Conservation (phyloP, 2,797 vertebrate species). For the Sparus aurata region DNA sequence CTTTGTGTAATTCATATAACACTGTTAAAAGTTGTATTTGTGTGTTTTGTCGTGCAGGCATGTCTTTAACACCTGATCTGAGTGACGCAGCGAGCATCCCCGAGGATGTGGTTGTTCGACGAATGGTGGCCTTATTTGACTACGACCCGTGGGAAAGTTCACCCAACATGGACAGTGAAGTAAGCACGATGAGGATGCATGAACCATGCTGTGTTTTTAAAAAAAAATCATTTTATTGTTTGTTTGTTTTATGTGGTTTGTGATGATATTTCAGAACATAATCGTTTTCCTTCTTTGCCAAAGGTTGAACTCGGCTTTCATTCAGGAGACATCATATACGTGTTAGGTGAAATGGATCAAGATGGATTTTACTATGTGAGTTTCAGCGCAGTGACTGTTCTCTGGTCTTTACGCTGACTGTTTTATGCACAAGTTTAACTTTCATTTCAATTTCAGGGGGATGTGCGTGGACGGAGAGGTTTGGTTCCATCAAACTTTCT, state of each 20-base stretch:
- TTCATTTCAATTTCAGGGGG: conserved; percentile 85
- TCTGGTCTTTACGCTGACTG: background rate
- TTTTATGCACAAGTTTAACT: conserved; percentile 3
- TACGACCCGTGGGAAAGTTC: conserved; percentile 95
- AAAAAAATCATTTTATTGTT: too few relatives aligned
- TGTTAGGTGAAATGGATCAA: conserved; percentile 92
- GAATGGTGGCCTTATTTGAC: conserved; percentile 95
- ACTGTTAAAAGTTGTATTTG: background rate
- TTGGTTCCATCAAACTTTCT: conserved; percentile 96
- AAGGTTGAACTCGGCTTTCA: conserved; percentile 93
- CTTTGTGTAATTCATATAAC: too few relatives aligned
- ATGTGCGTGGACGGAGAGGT: conserved; percentile 90
- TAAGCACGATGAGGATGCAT: conserved; percentile 60
- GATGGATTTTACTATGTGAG: conserved; percentile 97
- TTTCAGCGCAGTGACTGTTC: background rate
- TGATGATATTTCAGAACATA: background rate
- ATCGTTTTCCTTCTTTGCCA: background rate
- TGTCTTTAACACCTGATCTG: conserved; percentile 62
- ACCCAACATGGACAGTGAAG: conserved; percentile 93
- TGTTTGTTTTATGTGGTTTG: background rate
- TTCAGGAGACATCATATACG: conserved; percentile 94
- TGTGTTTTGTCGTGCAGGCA: conserved; percentile 37
- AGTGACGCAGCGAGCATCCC: conserved; percentile 57
- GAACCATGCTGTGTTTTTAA: background rate
- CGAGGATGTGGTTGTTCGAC: conserved; percentile 73